Conservation (phyloP, 2,797 vertebrate genomes). For the Acropternis orthonyx region DNA sequence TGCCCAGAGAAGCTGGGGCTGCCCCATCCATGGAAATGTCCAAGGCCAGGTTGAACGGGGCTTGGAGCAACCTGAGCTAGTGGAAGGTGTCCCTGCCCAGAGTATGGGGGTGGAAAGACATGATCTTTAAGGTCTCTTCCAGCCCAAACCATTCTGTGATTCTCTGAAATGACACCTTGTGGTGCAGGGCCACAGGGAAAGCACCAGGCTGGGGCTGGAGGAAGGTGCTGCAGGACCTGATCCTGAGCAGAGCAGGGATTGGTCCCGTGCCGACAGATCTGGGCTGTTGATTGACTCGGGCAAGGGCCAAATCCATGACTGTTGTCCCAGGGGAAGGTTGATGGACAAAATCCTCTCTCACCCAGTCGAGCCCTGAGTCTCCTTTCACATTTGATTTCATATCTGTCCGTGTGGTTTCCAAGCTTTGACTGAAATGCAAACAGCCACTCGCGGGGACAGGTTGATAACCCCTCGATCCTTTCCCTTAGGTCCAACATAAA, state of each 20-base stretch:
- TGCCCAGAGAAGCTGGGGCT: background rate
- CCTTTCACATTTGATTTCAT: background rate
- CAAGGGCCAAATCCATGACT: background rate
- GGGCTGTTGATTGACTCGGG: background rate
- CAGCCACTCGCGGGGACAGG: background rate
- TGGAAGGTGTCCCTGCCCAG: background rate
- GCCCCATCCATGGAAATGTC: background rate
- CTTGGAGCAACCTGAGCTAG: fast-evolving
- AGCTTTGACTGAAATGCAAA: background rate
- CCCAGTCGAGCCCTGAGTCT: background rate
- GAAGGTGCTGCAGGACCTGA: background rate
- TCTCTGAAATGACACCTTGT: background rate
- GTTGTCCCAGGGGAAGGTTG: background rate
- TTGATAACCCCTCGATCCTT: background rate
- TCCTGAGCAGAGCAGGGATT: background rate
- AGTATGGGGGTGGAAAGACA: background rate
- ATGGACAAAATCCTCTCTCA: background rate
- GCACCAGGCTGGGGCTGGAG: background rate
- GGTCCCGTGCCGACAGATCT: fast-evolving
- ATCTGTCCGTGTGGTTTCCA: background rate
- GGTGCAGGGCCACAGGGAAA: fast-evolving
- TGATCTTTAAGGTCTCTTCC: background rate
- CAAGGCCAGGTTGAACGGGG: fast-evolving
- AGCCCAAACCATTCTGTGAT: background rate
- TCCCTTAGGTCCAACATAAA: conserved; percentile 93